Percentiles rank a stretch among this genome's conserved stretches.
These are phyloP conservation scores for Entomyzon cyanotis DNA, from an alignment of 2,113 vertebrate genomes.

Conservation along the genomic window DNA sequence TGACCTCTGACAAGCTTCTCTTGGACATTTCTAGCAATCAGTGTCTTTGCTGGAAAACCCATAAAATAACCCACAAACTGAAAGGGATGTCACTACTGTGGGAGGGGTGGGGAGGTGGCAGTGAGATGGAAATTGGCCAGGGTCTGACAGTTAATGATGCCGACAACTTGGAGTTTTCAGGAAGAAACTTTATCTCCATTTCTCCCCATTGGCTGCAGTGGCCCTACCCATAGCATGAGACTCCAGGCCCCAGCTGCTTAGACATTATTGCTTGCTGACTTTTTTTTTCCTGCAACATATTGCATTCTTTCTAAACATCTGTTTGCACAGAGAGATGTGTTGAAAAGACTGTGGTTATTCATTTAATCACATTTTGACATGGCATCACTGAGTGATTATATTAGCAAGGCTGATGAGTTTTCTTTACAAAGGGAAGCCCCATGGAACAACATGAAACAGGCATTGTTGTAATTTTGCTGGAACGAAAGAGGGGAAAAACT, in stretches of 20 bases:
- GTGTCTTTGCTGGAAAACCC: background rate
- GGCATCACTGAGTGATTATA: conserved; percentile 56
- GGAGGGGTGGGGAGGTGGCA: background rate
- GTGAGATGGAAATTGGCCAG: background rate
- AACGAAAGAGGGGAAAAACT: conserved; percentile 43
- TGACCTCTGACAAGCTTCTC: background rate
- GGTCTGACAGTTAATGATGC: background rate
- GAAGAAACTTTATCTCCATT: background rate
- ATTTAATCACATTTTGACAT: conserved; percentile 64
- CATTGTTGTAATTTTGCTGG: conserved; percentile 38
- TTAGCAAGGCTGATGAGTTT: conserved; percentile 59
- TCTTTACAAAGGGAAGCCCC: conserved; percentile 59
- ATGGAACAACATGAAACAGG: conserved; percentile 42
- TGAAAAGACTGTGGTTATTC: conserved; percentile 64
- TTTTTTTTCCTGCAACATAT: conserved; percentile 14
- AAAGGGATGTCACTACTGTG: background rate
- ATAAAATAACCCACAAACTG: background rate
- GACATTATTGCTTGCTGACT: background rate
- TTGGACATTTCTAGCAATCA: background rate
- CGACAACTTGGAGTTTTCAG: background rate
- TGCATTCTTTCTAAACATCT: conserved; percentile 62
- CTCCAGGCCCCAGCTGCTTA: background rate
- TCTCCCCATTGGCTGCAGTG: background rate
- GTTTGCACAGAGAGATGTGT: conserved; percentile 52
- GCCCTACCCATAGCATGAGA: background rate